A percentile compares a stretch with the other conserved stretches of the same genome.
Evolutionary conservation across 1,140 invertebrate species (phyloP).

Genomic region (Tetramorium parvispinum): DNA sequence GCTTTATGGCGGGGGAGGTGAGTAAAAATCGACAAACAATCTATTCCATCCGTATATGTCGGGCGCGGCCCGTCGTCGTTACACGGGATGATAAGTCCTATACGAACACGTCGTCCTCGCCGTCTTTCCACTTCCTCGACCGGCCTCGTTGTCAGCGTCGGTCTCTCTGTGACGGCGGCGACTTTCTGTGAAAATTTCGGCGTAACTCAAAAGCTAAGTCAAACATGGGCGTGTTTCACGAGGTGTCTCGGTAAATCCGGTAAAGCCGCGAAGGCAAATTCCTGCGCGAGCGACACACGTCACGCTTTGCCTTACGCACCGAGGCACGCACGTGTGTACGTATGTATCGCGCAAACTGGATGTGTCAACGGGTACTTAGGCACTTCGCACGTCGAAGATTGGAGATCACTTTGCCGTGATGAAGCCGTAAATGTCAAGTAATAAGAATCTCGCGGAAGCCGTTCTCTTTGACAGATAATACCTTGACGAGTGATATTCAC

Average conservation of each 20-base stretch:
- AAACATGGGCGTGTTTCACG: slow-evolving; percentile 84
- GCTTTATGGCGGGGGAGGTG: slow-evolving; percentile 78
- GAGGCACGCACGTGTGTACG: slow-evolving; percentile 7
- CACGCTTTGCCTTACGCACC: slow-evolving; percentile 59
- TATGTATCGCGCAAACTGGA: slow-evolving; percentile 7
- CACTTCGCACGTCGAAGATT: slow-evolving; percentile 12
- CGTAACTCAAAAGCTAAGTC: slow-evolving; percentile 84
- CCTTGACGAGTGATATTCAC: background rate
- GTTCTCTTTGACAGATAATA: background rate
- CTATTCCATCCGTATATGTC: slow-evolving; percentile 76
- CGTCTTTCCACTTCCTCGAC: slow-evolving; percentile 64
- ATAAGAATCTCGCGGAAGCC: slow-evolving; percentile 10
- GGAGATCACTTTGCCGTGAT: slow-evolving; percentile 2
- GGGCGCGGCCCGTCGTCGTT: slow-evolving; percentile 72
- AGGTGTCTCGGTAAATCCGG: slow-evolving; percentile 80
- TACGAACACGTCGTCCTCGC: slow-evolving; percentile 42
- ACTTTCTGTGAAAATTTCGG: slow-evolving; percentile 84
- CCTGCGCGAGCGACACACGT: slow-evolving; percentile 63
- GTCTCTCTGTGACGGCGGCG: slow-evolving; percentile 70
- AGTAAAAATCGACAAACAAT: slow-evolving; percentile 83
- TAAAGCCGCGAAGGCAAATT: slow-evolving; percentile 73
- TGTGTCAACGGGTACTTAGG: slow-evolving; percentile 43
- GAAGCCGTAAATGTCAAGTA: background rate
- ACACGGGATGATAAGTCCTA: slow-evolving; percentile 72
- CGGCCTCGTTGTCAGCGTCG: slow-evolving; percentile 37